phyloP scores from a whole-genome alignment of 2,113 vertebrate genomes.

The Cygnus atratus region DNA sequence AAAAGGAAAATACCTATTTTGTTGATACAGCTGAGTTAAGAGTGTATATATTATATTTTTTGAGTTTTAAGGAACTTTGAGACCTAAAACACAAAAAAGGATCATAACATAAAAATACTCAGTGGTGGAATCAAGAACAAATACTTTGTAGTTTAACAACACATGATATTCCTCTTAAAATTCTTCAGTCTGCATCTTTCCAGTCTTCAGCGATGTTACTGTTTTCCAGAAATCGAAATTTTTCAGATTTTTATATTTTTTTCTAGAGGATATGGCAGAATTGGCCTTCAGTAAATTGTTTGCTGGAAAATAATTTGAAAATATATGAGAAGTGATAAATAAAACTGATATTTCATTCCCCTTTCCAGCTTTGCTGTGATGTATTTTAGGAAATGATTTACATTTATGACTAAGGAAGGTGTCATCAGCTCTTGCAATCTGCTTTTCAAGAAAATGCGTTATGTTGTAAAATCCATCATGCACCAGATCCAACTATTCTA shows the following conservation, averaged over 20 bases:
- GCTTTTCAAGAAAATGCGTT: constrained; percentile 4
- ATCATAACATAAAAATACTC: neutral
- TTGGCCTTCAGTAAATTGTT: neutral
- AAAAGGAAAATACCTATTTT: neutral
- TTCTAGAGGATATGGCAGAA: neutral
- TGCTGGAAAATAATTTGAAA: constrained; percentile 27
- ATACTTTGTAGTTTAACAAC: neutral
- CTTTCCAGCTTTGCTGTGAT: neutral
- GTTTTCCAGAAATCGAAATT: neutral
- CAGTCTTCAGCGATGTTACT: neutral
- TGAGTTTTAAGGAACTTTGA: neutral
- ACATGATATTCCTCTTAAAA: neutral
- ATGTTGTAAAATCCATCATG: constrained; percentile 36
- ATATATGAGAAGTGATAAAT: constrained; percentile 8
- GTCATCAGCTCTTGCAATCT: constrained; percentile 28
- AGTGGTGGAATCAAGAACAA: neutral
- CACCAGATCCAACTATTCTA: neutral
- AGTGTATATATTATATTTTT: fast-evolving
- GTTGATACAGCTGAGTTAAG: neutral
- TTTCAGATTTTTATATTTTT: neutral
- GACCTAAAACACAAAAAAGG: neutral
- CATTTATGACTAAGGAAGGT: constrained; percentile 36
- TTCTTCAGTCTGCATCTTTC: neutral
- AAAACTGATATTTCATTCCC: neutral
- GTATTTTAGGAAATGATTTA: constrained; percentile 43